These are phyloP conservation scores for Drosophila mettleri DNA, from an alignment of 2,888 invertebrate species.

Conservation along the genomic window DNA sequence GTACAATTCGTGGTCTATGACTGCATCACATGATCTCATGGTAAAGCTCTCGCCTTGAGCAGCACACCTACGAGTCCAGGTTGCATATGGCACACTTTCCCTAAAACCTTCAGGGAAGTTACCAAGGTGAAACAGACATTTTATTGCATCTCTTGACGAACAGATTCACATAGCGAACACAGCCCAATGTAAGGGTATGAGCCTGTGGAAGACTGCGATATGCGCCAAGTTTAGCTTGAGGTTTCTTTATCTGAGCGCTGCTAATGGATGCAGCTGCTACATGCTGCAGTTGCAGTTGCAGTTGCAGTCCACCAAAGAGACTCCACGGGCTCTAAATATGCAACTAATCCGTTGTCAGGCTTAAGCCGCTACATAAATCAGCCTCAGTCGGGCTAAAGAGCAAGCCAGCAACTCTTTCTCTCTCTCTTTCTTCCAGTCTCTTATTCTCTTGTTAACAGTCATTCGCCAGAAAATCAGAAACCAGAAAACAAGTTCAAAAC, in stretches of 20 bases:
- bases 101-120: no score
- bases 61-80: no score
- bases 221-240: slow-evolving; percentile 37
- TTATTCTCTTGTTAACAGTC: slow-evolving; percentile 12
- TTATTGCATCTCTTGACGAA: not conserved
- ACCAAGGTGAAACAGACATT: no score
- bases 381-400: slow-evolving; percentile 44
- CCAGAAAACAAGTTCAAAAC: slow-evolving; percentile 64
- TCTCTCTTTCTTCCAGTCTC: slow-evolving; percentile 5
- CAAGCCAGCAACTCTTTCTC: slow-evolving; percentile 19
- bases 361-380: slow-evolving; percentile 75
- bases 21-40: no score
- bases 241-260: slow-evolving; percentile 70
- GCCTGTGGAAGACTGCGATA: slow-evolving; percentile 11
- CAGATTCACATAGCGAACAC: not conserved
- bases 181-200: slow-evolving; percentile 28
- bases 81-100: no score
- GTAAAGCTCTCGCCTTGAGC: no score
- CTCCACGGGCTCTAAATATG: slow-evolving; percentile 55
- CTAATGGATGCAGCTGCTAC: slow-evolving; percentile 77
- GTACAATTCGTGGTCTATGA: no score
- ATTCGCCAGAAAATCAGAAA: slow-evolving; percentile 11
- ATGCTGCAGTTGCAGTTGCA: slow-evolving; percentile 66
- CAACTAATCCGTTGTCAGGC: slow-evolving; percentile 79
- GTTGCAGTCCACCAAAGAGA: slow-evolving; percentile 30